Evolutionary conservation across 1,140 invertebrate genomes (phyloP), one percentile per base, ranked within the genome.

Genomic region (Coptotermes formosanus): DNA sequence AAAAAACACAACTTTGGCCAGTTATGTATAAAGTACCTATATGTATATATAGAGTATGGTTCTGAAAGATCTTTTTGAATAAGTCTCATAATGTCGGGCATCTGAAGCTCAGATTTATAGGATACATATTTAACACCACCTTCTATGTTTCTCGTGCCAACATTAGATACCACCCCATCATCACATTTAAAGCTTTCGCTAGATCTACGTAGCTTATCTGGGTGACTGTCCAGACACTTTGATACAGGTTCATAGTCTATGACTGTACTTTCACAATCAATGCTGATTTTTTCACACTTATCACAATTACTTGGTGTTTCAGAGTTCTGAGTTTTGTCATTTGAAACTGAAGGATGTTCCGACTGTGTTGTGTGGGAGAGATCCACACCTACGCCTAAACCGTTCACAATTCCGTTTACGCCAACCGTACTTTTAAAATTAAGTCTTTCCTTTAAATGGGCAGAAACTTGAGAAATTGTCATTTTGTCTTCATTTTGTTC

Each of bases 11-110:
- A 92, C 92, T 99, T 97, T 91, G 99, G 99, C 99, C 99, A 99
- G 92, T 99, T 99, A 91, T 99, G 98, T 91, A 99, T 99, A 93
- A 99, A 99, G 94, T 99, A 99, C 93, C 99, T 95, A 93, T 99
- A 99, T 64, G 99, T 99, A 92, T 99, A 99, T 92, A 99, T 99
- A 87, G 98, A 99, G 93, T 99, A 99, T 48, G 99, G 99, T 94
- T 99, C 99, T 87, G 98, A 99, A 88, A 99, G 93, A 93, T 99
- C 99, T 91, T 98, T 99, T 90, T 99, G 98, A 90, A 99, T 99
- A 89, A 99, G 94, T 93, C 96, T 95, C 97, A 99, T 99, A 88
- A 99, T 99, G 90, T 97, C 95, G 88, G 96, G 95, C 97, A 99
- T 98, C 92, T 98, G 97, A 87, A 95, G 89, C 93, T 98, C 97